These are phyloP conservation scores for Pelecanus crispus DNA, from an alignment of 2,113 vertebrate genomes.

Conservation along the genomic window DNA sequence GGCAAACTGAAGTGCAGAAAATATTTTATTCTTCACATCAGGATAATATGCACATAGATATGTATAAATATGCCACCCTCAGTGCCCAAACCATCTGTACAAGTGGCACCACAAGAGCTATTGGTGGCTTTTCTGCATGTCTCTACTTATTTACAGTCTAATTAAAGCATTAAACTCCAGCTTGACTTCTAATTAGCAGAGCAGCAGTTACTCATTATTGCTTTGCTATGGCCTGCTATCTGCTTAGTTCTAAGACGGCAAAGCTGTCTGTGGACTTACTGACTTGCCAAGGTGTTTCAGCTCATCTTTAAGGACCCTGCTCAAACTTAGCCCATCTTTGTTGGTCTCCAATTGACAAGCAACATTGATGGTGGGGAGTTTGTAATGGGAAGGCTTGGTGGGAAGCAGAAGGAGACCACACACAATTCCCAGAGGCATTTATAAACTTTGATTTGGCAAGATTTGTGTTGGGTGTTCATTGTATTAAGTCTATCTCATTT, in stretches of 20 bases:
- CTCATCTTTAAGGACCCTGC: neutral
- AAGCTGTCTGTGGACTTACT: neutral
- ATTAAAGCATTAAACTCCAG: neutral
- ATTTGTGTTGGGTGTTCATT: neutral
- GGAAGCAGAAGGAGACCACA: neutral
- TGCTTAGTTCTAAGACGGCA: neutral
- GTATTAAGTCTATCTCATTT: neutral
- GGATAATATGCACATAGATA: neutral
- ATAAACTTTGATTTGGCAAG: neutral
- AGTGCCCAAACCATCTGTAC: neutral
- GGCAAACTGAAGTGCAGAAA: neutral
- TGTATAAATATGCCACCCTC: neutral
- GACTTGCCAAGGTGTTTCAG: neutral
- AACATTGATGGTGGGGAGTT: neutral
- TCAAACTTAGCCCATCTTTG: neutral
- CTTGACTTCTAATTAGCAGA: neutral
- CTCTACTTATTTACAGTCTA: constrained; percentile 1
- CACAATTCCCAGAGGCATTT: neutral
- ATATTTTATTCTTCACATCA: constrained; percentile 12
- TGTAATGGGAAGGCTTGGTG: neutral
- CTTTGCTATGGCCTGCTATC: neutral
- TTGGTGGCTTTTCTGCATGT: neutral
- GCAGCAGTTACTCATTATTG: neutral
- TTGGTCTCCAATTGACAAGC: neutral
- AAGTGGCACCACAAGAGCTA: neutral